A percentile compares a stretch with the other conserved stretches of the same genome.
Evolutionary conservation across 2,113 vertebrate genomes (phyloP).

Genomic region (Lepus americanus): DNA sequence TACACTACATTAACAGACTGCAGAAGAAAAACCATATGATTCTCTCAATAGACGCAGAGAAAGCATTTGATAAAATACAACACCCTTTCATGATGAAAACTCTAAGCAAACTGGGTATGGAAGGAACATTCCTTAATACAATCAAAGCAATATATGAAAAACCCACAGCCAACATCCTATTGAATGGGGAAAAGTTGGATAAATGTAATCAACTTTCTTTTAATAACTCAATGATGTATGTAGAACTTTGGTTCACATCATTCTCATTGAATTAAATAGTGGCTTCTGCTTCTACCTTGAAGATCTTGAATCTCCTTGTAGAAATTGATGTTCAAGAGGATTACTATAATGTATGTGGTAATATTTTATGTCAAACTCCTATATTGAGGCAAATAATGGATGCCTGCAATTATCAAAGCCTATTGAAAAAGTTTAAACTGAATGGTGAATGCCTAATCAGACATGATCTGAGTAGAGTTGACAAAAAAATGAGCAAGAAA

Average conservation of each 20-base stretch:
- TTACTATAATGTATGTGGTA: background rate
- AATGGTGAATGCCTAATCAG: background rate
- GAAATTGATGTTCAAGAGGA: background rate
- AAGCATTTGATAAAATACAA: too few relatives aligned
- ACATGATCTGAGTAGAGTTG: background rate
- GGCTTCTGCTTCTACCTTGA: background rate
- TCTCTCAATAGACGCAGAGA: too few relatives aligned
- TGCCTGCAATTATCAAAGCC: background rate
- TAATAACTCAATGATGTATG: background rate
- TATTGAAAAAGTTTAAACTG: background rate
- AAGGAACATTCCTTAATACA: too few relatives aligned
- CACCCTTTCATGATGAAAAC: too few relatives aligned
- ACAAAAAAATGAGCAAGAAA: background rate
- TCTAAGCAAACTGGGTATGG: too few relatives aligned
- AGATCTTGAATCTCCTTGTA: background rate
- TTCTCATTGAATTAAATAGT: background rate
- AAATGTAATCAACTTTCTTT: background rate
- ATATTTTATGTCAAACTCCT: background rate
- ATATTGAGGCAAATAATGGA: slow-evolving; percentile 13
- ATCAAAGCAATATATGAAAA: too few relatives aligned
- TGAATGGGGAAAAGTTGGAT: too few relatives aligned
- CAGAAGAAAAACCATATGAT: too few relatives aligned
- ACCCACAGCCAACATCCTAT: too few relatives aligned
- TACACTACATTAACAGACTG: too few relatives aligned
- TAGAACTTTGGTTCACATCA: background rate